phyloP scores from a whole-genome alignment of 2,888 invertebrate genomes.

The Apoda limacodes region DNA sequence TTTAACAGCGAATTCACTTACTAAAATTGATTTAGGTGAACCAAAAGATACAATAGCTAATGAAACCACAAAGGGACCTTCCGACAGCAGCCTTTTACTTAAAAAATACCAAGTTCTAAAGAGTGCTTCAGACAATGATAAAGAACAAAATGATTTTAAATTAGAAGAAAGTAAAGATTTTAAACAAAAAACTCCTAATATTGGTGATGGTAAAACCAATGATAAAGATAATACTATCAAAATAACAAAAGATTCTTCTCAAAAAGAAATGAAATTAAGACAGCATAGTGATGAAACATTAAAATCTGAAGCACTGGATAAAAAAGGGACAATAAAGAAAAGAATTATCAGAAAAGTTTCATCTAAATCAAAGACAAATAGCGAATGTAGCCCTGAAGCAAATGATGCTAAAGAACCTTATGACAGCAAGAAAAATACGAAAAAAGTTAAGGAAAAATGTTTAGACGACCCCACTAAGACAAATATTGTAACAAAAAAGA shows the following conservation, averaged over 20 bases:
- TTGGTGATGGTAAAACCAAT: no score
- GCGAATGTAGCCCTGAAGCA: constrained; percentile 32
- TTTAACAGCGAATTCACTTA: constrained; percentile 28
- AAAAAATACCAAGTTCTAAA: constrained; percentile 50
- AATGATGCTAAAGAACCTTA: constrained; percentile 34
- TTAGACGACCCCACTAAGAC: constrained; percentile 38
- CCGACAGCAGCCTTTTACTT: constrained; percentile 32
- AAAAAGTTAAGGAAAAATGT: constrained; percentile 51
- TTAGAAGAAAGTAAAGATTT: constrained; percentile 28
- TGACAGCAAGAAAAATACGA: constrained; percentile 56
- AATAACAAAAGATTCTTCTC: constrained; percentile 31
- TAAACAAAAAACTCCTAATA: constrained; percentile 27
- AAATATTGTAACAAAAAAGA: constrained; percentile 62
- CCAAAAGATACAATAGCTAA: constrained; percentile 19
- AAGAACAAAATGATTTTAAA: constrained; percentile 20
- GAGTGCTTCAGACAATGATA: no score
- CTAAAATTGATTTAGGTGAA: constrained; percentile 24
- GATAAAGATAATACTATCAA: constrained; percentile 32
- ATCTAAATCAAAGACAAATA: constrained; percentile 56
- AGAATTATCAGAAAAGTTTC: constrained; percentile 58
- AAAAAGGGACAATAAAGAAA: constrained; percentile 56
- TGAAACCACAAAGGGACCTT: constrained; percentile 23
- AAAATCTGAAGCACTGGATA: constrained; percentile 39
- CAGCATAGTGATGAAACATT: no score
- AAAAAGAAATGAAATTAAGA: constrained; percentile 36